These are phyloP conservation scores for Dolichallabes microphthalmus DNA, from an alignment of 2,113 vertebrate species.

Conservation along the genomic window DNA sequence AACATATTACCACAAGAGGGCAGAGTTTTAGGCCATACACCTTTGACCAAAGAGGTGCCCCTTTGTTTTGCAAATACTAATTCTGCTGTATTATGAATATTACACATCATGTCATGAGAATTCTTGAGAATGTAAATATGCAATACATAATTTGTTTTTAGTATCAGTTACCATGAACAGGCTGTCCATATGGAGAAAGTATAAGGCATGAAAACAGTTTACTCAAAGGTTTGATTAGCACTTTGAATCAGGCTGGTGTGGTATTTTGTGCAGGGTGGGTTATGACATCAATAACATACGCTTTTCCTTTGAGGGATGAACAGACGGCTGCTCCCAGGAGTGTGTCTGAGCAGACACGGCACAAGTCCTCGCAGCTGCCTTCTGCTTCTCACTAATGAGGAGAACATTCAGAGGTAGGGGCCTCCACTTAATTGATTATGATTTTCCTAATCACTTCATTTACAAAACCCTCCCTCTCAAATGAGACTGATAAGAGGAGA, in stretches of 20 bases:
- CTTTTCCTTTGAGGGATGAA: slow-evolving; percentile 4
- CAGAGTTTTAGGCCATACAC: neutral
- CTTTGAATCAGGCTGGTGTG: neutral
- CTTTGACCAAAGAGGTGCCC: neutral
- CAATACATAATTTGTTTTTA: neutral
- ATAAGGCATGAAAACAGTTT: neutral
- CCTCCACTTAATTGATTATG: slow-evolving; percentile 28
- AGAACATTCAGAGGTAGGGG: slow-evolving; percentile 15
- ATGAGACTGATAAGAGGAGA: slow-evolving; percentile 7
- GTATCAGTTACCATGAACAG: neutral
- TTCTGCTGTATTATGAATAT: neutral
- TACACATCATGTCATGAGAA: neutral
- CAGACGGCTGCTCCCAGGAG: slow-evolving; percentile 28
- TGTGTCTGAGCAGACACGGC: slow-evolving; percentile 18
- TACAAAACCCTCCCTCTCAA: slow-evolving; percentile 25
- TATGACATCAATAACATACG: neutral
- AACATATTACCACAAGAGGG: slow-evolving; percentile 13
- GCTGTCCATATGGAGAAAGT: neutral
- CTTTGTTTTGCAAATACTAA: neutral
- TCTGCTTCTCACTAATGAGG: slow-evolving; percentile 39
- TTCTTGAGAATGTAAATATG: neutral
- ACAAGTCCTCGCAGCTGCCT: slow-evolving; percentile 42
- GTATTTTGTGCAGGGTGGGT: neutral
- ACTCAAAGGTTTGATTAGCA: neutral
- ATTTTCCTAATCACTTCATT: slow-evolving; percentile 33